Evolutionary conservation across 2,888 invertebrate genomes (phyloP).

Genomic region (Zootermopsis nevadensis): DNA sequence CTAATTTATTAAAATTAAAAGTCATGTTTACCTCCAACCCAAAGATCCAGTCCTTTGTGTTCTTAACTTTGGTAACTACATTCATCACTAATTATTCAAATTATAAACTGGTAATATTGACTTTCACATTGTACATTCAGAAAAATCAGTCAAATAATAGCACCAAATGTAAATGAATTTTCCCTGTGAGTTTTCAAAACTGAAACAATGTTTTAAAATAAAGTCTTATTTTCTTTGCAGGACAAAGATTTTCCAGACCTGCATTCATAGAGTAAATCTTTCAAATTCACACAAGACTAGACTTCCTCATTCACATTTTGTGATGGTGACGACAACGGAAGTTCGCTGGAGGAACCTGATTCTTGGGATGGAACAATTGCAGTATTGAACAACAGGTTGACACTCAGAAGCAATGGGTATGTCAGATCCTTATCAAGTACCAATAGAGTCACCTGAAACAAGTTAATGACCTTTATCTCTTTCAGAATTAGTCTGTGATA

Average conservation of each 20-base stretch:
- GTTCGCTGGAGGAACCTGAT: conserved; percentile 46
- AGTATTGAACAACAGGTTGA: conserved; percentile 73
- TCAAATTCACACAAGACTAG: not conserved
- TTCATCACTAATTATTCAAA: not conserved
- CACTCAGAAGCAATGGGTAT: conserved; percentile 77
- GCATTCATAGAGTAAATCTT: not conserved
- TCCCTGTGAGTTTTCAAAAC: not conserved
- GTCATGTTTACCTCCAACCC: not conserved
- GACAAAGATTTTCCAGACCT: not conserved
- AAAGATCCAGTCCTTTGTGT: not conserved
- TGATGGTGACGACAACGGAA: not conserved
- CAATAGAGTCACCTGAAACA: conserved; percentile 60
- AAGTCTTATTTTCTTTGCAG: not conserved
- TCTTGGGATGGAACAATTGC: conserved; percentile 57
- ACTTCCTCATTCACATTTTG: not conserved
- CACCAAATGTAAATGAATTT: not conserved
- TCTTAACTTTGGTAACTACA: not conserved
- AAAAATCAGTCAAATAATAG: not conserved
- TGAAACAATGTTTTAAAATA: not conserved
- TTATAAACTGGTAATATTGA: not conserved
- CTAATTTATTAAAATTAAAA: not conserved
- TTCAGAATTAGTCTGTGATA: too few species aligned
- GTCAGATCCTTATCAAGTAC: conserved; percentile 70
- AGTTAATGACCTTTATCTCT: too few species aligned
- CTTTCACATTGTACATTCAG: not conserved